Conservation (phyloP, 2,888 invertebrate genomes). For the Thalpophila matura region DNA sequence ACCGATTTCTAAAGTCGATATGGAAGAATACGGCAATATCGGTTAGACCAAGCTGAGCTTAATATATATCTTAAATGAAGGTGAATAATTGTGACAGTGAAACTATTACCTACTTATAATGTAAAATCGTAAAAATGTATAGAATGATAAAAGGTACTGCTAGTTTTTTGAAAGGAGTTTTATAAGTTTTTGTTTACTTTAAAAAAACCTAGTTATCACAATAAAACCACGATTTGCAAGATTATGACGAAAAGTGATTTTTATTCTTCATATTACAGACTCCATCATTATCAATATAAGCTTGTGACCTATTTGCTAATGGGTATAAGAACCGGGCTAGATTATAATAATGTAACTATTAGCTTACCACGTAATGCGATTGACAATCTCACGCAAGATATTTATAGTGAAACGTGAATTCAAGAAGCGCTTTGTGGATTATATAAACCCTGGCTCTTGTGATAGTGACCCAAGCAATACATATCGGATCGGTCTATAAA, state of each 20-base stretch:
- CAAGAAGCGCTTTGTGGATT: conserved; percentile 20
- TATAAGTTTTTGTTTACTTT: background rate
- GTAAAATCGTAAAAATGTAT: background rate
- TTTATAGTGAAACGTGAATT: conserved; percentile 21
- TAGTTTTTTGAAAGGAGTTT: background rate
- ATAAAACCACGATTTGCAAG: too few relatives aligned
- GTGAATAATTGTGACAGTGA: background rate
- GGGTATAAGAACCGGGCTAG: background rate
- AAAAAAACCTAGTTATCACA: background rate
- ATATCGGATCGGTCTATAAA: conserved; percentile 12
- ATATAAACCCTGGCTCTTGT: conserved; percentile 3
- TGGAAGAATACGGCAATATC: background rate
- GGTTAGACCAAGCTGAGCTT: background rate
- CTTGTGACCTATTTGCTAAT: too few relatives aligned
- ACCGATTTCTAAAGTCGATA: conserved; percentile 27
- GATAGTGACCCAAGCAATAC: background rate
- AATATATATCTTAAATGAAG: background rate
- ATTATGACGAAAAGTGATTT: too few relatives aligned
- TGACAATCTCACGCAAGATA: conserved; percentile 20
- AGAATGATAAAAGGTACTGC: background rate
- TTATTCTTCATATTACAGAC: too few relatives aligned
- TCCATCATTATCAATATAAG: too few relatives aligned
- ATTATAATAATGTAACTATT: conserved; percentile 1
- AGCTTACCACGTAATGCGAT: conserved; percentile 4
- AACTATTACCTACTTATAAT: background rate